Evolutionary conservation across 2,797 vertebrate species (phyloP).

Genomic region (Girardinus metallicus): DNA sequence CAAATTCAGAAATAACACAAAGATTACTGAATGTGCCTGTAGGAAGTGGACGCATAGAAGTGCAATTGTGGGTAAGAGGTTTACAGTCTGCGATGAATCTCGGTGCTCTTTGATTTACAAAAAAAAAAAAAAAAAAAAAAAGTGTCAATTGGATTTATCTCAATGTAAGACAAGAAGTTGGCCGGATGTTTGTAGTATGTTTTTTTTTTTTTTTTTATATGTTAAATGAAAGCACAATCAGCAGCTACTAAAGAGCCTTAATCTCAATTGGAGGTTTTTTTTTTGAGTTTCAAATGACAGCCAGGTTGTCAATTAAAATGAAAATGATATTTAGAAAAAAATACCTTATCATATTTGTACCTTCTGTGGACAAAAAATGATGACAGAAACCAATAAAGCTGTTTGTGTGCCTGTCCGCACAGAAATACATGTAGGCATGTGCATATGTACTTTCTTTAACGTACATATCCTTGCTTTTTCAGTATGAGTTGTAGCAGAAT

Average conservation of each 20-base stretch:
- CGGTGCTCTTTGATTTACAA: background rate
- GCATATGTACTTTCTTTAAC: no score
- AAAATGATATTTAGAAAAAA: background rate
- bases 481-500: background rate
- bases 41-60: background rate
- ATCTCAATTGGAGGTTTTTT: no score
- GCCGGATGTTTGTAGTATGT: background rate
- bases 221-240: background rate
- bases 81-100: background rate
- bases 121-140: background rate
- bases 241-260: background rate
- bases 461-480: background rate
- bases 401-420: no score
- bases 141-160: background rate
- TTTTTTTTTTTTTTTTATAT: background rate
- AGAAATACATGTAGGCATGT: no score
- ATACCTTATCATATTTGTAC: background rate
- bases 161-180: background rate
- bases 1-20: background rate
- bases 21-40: background rate
- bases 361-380: background rate
- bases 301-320: background rate
- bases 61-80: background rate
- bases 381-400: background rate
- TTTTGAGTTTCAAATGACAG: background rate